Conservation (phyloP, 1,140 invertebrate species). For the Sarcophaga bullata region DNA sequence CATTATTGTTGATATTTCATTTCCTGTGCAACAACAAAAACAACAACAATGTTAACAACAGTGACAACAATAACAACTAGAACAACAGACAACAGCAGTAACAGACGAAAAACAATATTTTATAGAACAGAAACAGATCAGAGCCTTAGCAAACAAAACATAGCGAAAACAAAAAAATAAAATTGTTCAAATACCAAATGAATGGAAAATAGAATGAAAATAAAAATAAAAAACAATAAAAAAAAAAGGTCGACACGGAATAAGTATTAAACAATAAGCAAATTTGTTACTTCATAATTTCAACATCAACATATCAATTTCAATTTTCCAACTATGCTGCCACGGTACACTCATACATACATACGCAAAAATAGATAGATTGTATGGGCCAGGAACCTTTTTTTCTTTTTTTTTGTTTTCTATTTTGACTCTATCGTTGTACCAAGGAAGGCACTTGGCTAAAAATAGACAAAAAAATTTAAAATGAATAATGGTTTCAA, state of each 20-base stretch:
- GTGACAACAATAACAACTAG: neutral
- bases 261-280: slow-evolving; percentile 1
- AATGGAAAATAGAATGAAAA: neutral
- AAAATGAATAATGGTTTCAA: slow-evolving; percentile 39
- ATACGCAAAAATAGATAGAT: neutral
- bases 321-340: neutral
- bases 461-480: neutral
- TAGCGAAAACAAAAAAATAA: neutral
- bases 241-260: neutral
- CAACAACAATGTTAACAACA: neutral
- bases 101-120: neutral
- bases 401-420: neutral
- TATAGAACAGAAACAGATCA: slow-evolving; percentile 6
- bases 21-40: slow-evolving; percentile 13
- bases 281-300: too few relatives aligned
- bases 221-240: neutral
- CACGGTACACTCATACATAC: neutral
- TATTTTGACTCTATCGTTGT: neutral
- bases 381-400: neutral
- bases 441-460: slow-evolving; percentile 11
- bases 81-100: neutral
- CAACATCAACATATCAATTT: slow-evolving; percentile 39
- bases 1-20: slow-evolving; percentile 35
- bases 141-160: slow-evolving; percentile 12
- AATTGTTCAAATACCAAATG: too few relatives aligned